Base-by-base conservation (phyloP, 2,797 vertebrate genomes). In the Brachymystax lenok region DNA sequence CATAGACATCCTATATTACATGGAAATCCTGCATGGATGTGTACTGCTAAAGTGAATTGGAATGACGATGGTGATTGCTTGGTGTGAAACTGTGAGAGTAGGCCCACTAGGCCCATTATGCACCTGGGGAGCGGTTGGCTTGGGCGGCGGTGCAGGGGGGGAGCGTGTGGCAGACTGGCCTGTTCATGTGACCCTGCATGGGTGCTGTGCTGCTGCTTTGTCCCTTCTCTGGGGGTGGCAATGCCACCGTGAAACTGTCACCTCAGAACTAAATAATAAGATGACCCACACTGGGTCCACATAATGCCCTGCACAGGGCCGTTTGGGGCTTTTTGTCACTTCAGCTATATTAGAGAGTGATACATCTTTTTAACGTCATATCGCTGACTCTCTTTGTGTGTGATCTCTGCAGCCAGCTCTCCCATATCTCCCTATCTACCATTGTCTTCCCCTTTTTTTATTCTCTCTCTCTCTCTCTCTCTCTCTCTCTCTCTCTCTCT, bases 351-450 rank as follows among this genome's bases (percentile, higher is more conserved):
- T 88, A 84, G 88, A 88, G 84, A 87, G 87, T 88, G 95, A 97
- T 96, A 94, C 96, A 96, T 96, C 93, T 95, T 93, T 21, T 94
- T 93, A 92, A 94, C 81, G 89, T 90, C 90, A 87, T 89, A 90
- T 46, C 10, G 10, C 40, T 46, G 69, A 92, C 88, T 90, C 92
- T 88, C 88, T 84, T 92, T 92, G 88, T 91, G 83, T 40, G 61
- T 73, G 13, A 76, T 87, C 88, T 85, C 87, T 85, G 84, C 83
- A 27, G 74, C 76, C 75, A 77, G 83, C 82, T 84, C 81, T 70
- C 40, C 40, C 40, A 12, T 46, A 12, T 12, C 40, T 46, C 40
- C 2, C 40, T 46, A 2, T 46, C 40, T 46, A 46, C 81, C 46
- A 83, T 71, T 81, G 74, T 69, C 72, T 74, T 59, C 64, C 54